These are phyloP conservation scores for Lithodes maja DNA, from an alignment of 2,888 invertebrate species.

Conservation along the genomic window DNA sequence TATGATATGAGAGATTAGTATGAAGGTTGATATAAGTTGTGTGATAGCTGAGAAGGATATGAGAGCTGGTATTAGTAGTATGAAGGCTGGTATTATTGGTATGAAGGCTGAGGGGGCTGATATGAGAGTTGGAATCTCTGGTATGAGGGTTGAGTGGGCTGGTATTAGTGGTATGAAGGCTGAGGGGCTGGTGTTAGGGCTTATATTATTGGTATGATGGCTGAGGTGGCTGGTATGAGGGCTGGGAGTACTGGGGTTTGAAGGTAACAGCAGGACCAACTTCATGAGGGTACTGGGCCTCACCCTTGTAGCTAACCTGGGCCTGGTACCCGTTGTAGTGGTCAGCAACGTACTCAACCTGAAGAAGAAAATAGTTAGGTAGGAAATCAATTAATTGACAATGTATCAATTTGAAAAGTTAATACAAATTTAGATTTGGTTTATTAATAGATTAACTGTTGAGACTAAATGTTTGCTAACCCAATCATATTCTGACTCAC, in stretches of 20 bases:
- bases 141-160: background rate
- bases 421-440: too few species aligned
- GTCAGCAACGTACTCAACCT: constrained; percentile 62
- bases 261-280: constrained; percentile 50
- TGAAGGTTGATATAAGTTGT: background rate
- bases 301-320: constrained; percentile 57
- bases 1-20: background rate
- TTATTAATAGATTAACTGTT: too few species aligned
- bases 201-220: background rate
- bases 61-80: background rate
- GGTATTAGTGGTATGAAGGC: background rate
- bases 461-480: too few species aligned
- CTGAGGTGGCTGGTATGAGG: background rate
- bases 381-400: too few species aligned
- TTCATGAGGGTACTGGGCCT: constrained; percentile 58
- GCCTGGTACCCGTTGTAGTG: constrained; percentile 58
- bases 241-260: constrained; percentile 18
- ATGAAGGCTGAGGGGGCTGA: background rate
- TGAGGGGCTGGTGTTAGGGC: background rate
- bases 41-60: background rate
- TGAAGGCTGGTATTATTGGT: background rate
- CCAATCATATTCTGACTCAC: too few species aligned
- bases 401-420: too few species aligned
- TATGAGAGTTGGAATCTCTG: background rate
- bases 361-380: background rate